Evolutionary conservation across 2,797 vertebrate species (phyloP).

Genomic region (Chrysolophus pictus): DNA sequence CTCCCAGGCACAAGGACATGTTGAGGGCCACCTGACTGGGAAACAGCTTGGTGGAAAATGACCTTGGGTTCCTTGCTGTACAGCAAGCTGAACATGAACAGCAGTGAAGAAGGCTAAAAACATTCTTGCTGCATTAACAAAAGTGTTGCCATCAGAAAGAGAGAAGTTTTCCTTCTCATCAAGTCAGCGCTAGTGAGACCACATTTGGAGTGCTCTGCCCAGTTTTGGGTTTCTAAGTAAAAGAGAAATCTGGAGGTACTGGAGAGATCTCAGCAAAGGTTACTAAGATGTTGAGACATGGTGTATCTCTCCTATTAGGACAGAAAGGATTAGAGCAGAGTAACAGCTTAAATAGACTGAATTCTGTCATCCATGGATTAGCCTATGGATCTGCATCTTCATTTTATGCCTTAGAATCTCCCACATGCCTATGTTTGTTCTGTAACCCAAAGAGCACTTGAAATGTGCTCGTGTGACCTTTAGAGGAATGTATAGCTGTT

Average conservation of each 20-base stretch:
- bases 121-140: background rate
- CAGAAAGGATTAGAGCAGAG: background rate
- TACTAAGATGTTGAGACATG: background rate
- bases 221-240: background rate
- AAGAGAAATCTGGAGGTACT: background rate
- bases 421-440: background rate
- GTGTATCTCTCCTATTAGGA: too few relatives aligned
- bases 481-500: background rate
- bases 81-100: background rate
- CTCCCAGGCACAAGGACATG: background rate
- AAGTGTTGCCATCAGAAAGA: background rate
- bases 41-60: background rate
- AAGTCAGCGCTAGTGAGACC: background rate
- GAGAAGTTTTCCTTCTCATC: background rate
- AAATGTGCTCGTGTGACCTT: background rate
- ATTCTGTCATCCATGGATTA: background rate
- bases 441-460: background rate
- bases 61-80: background rate
- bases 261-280: background rate
- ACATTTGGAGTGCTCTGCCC: background rate
- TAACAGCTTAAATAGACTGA: background rate
- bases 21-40: background rate
- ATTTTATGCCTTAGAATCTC: background rate
- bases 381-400: background rate
- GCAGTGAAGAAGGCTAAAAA: background rate